Conservation (phyloP, 1,140 invertebrate species). For the Sarcophaga peregrina region DNA sequence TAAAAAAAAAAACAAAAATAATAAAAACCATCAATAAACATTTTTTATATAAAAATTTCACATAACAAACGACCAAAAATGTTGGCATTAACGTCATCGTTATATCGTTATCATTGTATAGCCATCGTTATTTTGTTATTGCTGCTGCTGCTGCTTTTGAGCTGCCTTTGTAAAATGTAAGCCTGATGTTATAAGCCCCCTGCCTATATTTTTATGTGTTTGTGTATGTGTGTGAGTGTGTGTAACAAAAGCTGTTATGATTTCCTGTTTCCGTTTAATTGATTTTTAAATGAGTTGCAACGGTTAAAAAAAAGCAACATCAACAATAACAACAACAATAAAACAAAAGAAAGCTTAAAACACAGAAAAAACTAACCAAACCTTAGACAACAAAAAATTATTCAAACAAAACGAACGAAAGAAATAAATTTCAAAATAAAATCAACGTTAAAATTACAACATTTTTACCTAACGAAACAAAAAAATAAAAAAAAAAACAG, state of each 20-base stretch:
- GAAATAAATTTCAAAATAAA: constrained; percentile 15
- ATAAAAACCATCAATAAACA: background rate
- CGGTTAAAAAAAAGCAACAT: constrained; percentile 3
- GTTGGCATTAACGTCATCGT: background rate
- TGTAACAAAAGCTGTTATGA: constrained; percentile 26
- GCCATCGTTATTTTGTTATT: background rate
- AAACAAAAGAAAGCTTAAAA: constrained; percentile 21
- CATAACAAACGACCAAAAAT: background rate
- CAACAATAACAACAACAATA: constrained; percentile 15
- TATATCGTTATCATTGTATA: no score
- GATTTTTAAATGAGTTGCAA: constrained; percentile 40
- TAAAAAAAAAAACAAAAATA: constrained; percentile 2
- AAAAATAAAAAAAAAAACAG: background rate
- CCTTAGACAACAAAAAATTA: constrained; percentile 13
- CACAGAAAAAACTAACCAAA: constrained; percentile 9
- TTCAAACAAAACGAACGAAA: background rate
- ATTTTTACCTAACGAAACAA: background rate
- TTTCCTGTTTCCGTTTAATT: constrained; percentile 42
- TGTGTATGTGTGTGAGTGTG: background rate
- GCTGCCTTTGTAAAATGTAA: background rate
- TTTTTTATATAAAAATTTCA: constrained; percentile 28
- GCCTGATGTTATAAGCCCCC: no score
- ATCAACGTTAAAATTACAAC: background rate
- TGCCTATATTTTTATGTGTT: no score
- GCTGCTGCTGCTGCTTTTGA: background rate